These are phyloP conservation scores for Deilephila elpenor DNA, from an alignment of 2,888 invertebrate species.

Conservation along the genomic window DNA sequence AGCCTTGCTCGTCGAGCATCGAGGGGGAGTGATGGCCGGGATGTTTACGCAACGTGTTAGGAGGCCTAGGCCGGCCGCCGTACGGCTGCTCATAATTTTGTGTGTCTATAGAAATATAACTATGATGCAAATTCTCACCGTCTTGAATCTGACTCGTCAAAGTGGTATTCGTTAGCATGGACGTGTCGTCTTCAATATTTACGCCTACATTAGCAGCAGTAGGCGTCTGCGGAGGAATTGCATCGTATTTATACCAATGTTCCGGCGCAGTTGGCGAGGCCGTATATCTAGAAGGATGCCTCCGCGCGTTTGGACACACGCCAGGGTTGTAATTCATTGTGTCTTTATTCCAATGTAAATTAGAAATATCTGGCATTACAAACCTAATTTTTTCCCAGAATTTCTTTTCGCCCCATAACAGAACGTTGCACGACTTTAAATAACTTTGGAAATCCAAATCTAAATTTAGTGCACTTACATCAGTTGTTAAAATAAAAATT, in stretches of 20 bases:
- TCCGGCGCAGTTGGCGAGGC: conserved; percentile 90
- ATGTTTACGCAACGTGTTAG: conserved; percentile 77
- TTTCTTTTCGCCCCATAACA: conserved; percentile 92
- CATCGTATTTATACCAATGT: conserved; percentile 88
- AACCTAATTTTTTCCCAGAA: conserved; percentile 95
- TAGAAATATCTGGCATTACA: conserved; percentile 91
- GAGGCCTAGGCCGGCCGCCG: conserved; percentile 75
- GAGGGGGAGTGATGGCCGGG: conserved; percentile 75
- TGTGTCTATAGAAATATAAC: conserved; percentile 88
- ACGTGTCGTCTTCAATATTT: conserved; percentile 85
- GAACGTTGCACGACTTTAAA: conserved; percentile 88
- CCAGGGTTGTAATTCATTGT: conserved; percentile 82
- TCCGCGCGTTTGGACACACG: conserved; percentile 83
- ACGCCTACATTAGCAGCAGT: conserved; percentile 80
- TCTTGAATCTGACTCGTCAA: conserved; percentile 87
- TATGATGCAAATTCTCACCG: conserved; percentile 87
- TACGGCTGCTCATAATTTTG: conserved; percentile 83
- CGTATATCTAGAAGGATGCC: conserved; percentile 87
- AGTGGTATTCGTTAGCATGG: conserved; percentile 85
- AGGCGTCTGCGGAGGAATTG: conserved; percentile 83
- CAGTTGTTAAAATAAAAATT: conserved; percentile 83
- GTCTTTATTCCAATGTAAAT: conserved; percentile 86
- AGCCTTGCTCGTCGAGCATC: conserved; percentile 81
- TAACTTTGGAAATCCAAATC: conserved; percentile 90
- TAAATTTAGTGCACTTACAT: conserved; percentile 89